Evolutionary conservation across 1,140 invertebrate genomes (phyloP), one percentile per base, ranked within the genome.

Genomic region (Habropoda laboriosa): DNA sequence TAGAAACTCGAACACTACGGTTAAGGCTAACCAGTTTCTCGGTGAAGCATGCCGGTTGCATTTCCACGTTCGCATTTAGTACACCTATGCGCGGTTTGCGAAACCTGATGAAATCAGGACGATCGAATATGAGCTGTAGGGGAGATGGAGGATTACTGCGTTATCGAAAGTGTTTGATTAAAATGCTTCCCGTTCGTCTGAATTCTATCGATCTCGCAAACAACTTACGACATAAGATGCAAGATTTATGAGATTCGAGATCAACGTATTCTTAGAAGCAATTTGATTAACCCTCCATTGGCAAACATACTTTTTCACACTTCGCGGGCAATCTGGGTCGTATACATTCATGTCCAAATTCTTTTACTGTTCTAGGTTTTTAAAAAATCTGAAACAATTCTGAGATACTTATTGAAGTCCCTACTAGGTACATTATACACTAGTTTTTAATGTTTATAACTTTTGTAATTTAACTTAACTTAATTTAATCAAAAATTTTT

Each of bases 21-120:
- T 86, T 86, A 86, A 86, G 84, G 84, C 84, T 86, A 86, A 86
- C 84, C 74, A 74, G 84, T 86, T 79, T 67, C 79, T 45, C 40
- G n/a, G 51, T 76, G 51, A 42, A 51, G n/a, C 27, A 80, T 66
- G 57, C 45, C 63, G 45, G 47, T 85, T 86, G 82, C 74, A 82
- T 86, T 86, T 85, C 70, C 64, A 85, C 74, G 79, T 81, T 85
- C 81, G 80, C 73, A 67, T 73, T 60, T 79, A 77, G 74, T 40
- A 58, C 70, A 74, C 32, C 67, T 71, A 85, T 51, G 40, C 32
- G 27, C 21, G 13, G 13, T 3, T 86, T 85, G 79, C 66, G 64
- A 86, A 85, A 86, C 18, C 4, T 8, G 21, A 53, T 64, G 82
- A 61, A 85, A 86, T 74, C 47, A 45, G 83, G 83, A 85, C 79